Base-by-base conservation (phyloP, 2,113 vertebrate genomes). In the Echinops telfairi region DNA sequence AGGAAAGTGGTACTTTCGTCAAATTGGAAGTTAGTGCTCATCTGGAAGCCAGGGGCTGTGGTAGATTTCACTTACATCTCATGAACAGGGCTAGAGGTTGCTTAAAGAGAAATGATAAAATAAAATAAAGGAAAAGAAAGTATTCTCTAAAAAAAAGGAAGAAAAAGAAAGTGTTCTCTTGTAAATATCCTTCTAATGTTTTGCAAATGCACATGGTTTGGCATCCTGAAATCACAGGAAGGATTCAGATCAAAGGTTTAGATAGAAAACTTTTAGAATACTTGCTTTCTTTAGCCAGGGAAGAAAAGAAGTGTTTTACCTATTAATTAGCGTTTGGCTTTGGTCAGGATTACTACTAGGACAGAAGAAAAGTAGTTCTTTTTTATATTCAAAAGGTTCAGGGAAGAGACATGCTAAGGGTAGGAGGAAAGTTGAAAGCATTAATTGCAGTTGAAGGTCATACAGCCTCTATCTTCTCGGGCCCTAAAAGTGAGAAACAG, bases 41-140 rank as follows among this genome's bases (percentile, higher is more conserved):
- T 66, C 27, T 19, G 9, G 66, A 20, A 77, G 38, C 31, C 81
- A 88, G 23, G 31, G 64, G 64, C 36, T 83, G 20, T 83, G 31
- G 9, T 73, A 25, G 84, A 2, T 47, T 86, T 83, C 82, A 36
- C 29, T 90, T 62, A 91, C 33, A 87, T 3, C 17, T 83, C 57
- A 91, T 14, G 8, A 2, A 64, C 66, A 70, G 27, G 11, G 0
- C 36, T 89, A 38, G 38, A 29, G 33, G 75, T 47, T 47, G 31
- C 3, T 66, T 15, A 75, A 80, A 75, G 36, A 25, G 64, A 81
- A 85, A 27, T 62, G 64, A 84, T 12, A 23, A 0, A 70, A 1
- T 58, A 36, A n/a, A 11, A 43, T 29, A 82, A 76, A 75, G 11
- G 29, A 64, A 90, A 94, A 92, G 23, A 94, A 92, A 19, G 58